Conservation (phyloP, 2,113 vertebrate species). For the Psephotus haematonotus region DNA sequence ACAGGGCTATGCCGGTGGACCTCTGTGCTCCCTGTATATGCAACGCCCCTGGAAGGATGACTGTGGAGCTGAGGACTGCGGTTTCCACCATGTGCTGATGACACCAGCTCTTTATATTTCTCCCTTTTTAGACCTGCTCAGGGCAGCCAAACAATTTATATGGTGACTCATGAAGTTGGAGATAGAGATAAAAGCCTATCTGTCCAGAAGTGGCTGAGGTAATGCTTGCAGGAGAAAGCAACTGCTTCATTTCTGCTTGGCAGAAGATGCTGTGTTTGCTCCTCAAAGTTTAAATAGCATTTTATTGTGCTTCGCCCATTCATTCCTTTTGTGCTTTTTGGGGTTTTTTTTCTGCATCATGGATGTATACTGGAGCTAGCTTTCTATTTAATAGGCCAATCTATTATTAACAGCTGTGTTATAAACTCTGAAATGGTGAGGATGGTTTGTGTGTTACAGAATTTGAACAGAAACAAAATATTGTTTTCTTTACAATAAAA, state of each 20-base stretch:
- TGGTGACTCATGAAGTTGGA: constrained; percentile 32
- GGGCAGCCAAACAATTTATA: neutral
- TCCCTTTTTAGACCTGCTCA: neutral
- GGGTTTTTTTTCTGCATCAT: neutral
- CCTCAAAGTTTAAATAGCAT: neutral
- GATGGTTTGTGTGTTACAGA: neutral
- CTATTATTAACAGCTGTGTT: neutral
- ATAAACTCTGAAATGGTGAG: neutral
- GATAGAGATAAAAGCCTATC: constrained; percentile 12
- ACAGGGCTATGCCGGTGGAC: rapidly evolving
- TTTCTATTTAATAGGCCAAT: neutral
- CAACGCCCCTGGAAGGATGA: neutral
- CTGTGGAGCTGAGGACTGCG: neutral
- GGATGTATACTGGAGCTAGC: neutral
- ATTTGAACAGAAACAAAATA: neutral
- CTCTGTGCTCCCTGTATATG: rapidly evolving
- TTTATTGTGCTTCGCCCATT: neutral
- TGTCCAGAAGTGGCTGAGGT: constrained; percentile 36
- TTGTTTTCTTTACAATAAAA: neutral
- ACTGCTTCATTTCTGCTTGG: constrained; percentile 16
- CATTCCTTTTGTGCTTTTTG: neutral
- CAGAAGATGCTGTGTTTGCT: neutral
- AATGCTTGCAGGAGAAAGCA: constrained; percentile 32
- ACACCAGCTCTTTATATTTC: neutral
- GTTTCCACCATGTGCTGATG: neutral